Base-by-base conservation (phyloP, 2,888 invertebrate species). In the Lepidonotus clava region DNA sequence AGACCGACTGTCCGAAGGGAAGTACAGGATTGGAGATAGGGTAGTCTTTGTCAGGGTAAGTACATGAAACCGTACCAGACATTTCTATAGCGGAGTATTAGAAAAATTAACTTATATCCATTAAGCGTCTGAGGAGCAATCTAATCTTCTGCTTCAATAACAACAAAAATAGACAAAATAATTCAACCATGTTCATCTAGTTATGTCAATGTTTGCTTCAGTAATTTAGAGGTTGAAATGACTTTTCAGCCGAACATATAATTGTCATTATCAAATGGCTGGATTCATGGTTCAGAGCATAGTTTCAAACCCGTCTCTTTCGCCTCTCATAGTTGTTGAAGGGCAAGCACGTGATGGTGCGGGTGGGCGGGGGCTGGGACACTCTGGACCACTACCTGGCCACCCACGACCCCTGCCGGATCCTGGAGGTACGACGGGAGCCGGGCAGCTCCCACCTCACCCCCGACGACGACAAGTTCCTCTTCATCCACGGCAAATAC, bases 331-430 rank as follows among this genome's bases (percentile, higher is more conserved):
- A 98, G 97, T 94, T 97, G 93, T 95, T 98, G 93, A 97, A 97
- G 94, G 97, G 97, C 84, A 96, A 97, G 61, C 93, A 93, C 86
- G 98, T 98, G 90, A 99, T 99, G 98, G 98, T 99, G 40, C 96
- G 98, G 91, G 97, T 98, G 2, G 98, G 98, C 0, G 98, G 98
- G 21, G 98, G 98, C 77, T 98, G 98, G 98, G 98, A 98, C 95
- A 98, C 98, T 0, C 95, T 98, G 85, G 97, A 98, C 89, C 98
- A 98, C 95, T 98, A 98, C 94, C 95, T 98, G 94, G 98, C 98
- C 95, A 98, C 98, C 94, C 98, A 98, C 95, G 98, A 98, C 95
- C 98, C 98, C 0, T 98, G 98, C 95, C 61, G 76, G n/a, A 86
- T 87, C n/a, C 46, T 67, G 24, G 83, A 84, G 53, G 88, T 88